Evolutionary conservation across 1,140 invertebrate genomes (phyloP), one percentile per base, ranked within the genome.

Genomic region (Drosophila ironensis): DNA sequence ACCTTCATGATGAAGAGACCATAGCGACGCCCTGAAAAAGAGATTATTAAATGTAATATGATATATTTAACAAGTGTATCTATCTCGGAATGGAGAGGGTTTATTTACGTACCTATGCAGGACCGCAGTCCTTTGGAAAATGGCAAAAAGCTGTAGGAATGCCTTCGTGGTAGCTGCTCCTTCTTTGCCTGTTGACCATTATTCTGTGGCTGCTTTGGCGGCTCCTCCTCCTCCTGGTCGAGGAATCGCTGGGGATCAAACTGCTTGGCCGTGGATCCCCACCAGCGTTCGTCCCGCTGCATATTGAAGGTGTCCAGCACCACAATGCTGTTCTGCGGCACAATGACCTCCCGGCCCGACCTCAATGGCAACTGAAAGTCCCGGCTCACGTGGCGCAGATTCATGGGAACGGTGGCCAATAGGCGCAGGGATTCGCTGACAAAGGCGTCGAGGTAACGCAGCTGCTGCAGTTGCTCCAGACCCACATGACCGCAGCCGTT

Each of bases 191-290:
- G n/a, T n/a, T n/a, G 37, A 1, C 2, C 40, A 7, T 4, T 16
- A 8, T 40, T 28, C 12, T 30, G 22, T 4, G 17, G 20, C 40
- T 25, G 25, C 4, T 12, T 33, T 4, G 30, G 14, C 4, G 8
- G 11, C 27, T 57, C 33, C 9, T 44, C 35, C 14, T 57, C 35
- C 7, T 72, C 48, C n/a, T 70, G 50, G 4, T 64, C 51, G 11
- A 94, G 88, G 80, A 97, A 97, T 64, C 95, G 92, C 40, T 96
- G 94, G 0, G 96, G 96, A 90, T 96, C 91, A 74, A 96, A 97
- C 24, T 87, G 87, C 17, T 94, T 91, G 1, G 96, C 94, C 73
- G 95, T 92, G 0, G 93, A 91, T 71, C 88, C 88, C 88, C 88
- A 89, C 72, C 64, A 69, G 7, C 38, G 54, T 11, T 56, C 52